phyloP scores from a whole-genome alignment of 2,113 vertebrate genomes.

The Serinus canaria region DNA sequence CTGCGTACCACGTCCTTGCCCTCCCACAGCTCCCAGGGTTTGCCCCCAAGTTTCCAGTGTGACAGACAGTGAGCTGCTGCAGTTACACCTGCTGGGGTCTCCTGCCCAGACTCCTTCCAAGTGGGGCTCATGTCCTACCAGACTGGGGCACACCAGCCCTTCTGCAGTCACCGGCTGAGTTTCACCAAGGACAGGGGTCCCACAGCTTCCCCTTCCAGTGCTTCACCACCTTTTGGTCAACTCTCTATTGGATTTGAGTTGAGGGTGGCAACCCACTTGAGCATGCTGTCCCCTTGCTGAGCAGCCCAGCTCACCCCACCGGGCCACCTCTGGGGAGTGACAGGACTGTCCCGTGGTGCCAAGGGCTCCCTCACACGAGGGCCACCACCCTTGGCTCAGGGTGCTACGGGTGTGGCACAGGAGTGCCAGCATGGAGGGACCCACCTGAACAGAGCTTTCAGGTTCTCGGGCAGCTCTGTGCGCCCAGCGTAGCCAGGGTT shows the following conservation, averaged over 20 bases:
- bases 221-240: not conserved
- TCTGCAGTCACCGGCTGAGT: not conserved
- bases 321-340: not conserved
- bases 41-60: not conserved
- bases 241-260: not conserved
- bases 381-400: not conserved
- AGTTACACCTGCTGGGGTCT: not conserved
- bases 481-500: conserved; percentile 76
- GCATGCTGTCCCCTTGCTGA: not conserved
- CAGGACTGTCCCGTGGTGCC: not conserved
- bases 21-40: not conserved
- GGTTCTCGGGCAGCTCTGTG: conserved; percentile 74
- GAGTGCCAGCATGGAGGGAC: not conserved
- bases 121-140: not conserved
- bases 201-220: not conserved
- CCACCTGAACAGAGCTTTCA: conserved; percentile 77
- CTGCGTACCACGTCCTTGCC: fast-evolving
- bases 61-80: not conserved
- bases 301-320: not conserved
- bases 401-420: fast-evolving
- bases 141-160: not conserved
- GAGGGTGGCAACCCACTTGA: fast-evolving
- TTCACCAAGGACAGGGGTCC: not conserved
- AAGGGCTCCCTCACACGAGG: not conserved
- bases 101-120: not conserved